Evolutionary conservation across 2,113 vertebrate species (phyloP).

Genomic region (Clupea harengus): DNA sequence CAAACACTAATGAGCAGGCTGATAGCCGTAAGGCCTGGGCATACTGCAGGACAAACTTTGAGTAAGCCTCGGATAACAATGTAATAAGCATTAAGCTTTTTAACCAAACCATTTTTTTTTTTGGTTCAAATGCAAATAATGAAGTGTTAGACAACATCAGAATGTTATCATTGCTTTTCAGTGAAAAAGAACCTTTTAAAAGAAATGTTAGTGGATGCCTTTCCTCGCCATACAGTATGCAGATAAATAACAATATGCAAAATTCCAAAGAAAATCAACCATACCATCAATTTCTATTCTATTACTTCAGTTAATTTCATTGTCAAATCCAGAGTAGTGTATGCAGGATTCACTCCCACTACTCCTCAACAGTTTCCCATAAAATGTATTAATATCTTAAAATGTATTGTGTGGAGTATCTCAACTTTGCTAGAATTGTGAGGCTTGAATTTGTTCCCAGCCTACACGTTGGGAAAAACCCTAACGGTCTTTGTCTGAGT

Average conservation of each 20-base stretch:
- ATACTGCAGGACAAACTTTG: slow-evolving; percentile 45
- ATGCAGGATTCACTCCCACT: background rate
- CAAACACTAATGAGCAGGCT: slow-evolving; percentile 71
- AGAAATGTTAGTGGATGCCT: background rate
- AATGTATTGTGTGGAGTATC: background rate
- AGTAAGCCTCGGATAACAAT: slow-evolving; percentile 12
- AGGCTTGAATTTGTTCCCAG: background rate
- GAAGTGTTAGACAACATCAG: background rate
- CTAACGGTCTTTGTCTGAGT: slow-evolving; percentile 9
- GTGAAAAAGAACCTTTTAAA: background rate
- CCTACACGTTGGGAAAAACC: background rate
- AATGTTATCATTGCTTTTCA: background rate
- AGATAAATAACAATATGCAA: background rate
- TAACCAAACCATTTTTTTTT: background rate
- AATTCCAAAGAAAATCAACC: background rate
- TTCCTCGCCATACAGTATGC: background rate
- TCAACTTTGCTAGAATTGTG: background rate
- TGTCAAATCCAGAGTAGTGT: background rate
- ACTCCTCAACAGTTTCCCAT: background rate
- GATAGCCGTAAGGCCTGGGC: slow-evolving; percentile 39
- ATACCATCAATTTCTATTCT: background rate
- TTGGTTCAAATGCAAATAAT: slow-evolving; percentile 1
- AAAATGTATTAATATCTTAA: background rate
- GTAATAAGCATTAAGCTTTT: slow-evolving; percentile 10
- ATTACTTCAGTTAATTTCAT: background rate